A percentile compares a stretch with the other conserved stretches of the same genome.
Conservation (phyloP, 2,888 invertebrate genomes). For the Exocentrus adspersus region DNA sequence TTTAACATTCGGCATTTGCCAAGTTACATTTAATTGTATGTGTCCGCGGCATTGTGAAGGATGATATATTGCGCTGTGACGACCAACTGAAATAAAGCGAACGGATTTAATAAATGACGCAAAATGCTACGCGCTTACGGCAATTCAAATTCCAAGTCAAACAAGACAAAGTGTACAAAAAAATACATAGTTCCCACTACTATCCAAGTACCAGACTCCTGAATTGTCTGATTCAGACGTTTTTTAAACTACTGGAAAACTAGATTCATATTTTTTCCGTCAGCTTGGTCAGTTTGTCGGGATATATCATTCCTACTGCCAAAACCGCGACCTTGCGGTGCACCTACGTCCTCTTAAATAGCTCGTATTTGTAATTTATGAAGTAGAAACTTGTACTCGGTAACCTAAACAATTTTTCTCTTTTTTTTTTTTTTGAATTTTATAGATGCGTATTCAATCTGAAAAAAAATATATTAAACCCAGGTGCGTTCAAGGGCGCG, state of each 20-base stretch:
- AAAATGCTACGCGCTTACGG: no score
- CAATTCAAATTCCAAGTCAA: no score
- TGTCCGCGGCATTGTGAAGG: constrained; percentile 12
- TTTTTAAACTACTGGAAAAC: background rate
- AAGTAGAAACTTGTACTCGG: background rate
- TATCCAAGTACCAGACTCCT: no score
- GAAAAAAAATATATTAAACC: background rate
- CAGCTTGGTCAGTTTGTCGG: no score
- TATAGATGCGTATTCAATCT: background rate
- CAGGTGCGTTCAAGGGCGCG: background rate
- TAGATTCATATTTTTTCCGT: background rate
- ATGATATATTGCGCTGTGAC: constrained; percentile 7
- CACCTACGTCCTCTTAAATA: background rate
- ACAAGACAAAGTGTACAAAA: no score
- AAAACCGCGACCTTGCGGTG: background rate
- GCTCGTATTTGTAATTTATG: background rate
- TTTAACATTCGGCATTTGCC: constrained; percentile 13
- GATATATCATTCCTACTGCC: background rate
- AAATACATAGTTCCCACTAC: no score
- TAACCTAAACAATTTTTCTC: background rate
- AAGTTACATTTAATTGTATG: constrained; percentile 5
- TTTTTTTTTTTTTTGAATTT: no score
- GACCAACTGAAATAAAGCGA: no score
- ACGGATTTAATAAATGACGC: no score
- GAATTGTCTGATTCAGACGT: no score